Evolutionary conservation across 2,113 vertebrate species (phyloP).

Genomic region (Pteropus alecto): DNA sequence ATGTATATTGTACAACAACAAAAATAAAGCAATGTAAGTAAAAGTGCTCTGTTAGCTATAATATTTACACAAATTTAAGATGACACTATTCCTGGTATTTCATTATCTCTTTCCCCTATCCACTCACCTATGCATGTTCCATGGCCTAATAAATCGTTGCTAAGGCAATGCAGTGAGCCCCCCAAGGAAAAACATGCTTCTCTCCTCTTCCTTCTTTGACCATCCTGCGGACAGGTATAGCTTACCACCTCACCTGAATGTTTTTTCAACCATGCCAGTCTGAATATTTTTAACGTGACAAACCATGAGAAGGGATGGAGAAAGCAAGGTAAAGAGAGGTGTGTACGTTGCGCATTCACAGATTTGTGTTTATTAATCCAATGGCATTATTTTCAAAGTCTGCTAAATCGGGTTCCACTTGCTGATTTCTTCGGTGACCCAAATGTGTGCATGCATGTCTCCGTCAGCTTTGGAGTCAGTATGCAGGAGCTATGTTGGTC

Average conservation of each 20-base stretch:
- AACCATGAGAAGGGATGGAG: neutral
- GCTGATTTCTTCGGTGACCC: conserved; percentile 36
- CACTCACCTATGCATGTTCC: neutral
- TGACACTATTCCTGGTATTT: neutral
- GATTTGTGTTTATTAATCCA: conserved; percentile 7
- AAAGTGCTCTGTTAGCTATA: neutral
- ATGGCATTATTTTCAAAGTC: conserved; percentile 43
- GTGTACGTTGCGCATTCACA: neutral
- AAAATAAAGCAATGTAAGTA: neutral
- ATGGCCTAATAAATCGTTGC: neutral
- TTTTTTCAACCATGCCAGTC: neutral
- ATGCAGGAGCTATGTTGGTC: neutral
- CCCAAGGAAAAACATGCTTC: rapidly evolving
- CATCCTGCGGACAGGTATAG: neutral
- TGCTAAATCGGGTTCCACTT: conserved; percentile 40
- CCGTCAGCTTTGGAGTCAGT: conserved; percentile 22
- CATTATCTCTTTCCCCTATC: neutral
- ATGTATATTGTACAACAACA: neutral
- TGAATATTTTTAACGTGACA: neutral
- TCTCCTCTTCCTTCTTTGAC: neutral
- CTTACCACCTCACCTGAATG: too few relatives aligned
- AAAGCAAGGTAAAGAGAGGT: neutral
- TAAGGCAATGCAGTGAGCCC: neutral
- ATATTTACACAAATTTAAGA: neutral
- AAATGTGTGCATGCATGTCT: neutral